Conservation (phyloP, 2,797 vertebrate genomes). For the Cyprinella venusta region DNA sequence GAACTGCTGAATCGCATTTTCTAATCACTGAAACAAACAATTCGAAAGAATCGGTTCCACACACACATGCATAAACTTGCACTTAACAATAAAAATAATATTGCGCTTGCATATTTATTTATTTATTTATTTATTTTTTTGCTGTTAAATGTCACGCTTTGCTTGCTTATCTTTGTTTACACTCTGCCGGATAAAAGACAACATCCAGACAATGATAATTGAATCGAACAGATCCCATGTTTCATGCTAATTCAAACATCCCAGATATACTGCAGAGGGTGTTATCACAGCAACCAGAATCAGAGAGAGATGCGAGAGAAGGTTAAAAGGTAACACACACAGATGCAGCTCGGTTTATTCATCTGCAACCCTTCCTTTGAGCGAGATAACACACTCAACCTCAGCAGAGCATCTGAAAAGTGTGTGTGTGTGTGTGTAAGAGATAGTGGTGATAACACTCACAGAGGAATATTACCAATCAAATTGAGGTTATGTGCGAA, state of each 20-base stretch:
- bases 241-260: conserved; percentile 49
- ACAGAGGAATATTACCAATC: conserved; percentile 42
- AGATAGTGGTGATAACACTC: conserved; percentile 45
- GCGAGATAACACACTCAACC: conserved; percentile 40
- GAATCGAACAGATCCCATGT: conserved; percentile 49
- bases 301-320: conserved; percentile 27
- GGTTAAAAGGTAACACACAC: conserved; percentile 44
- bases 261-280: conserved; percentile 32
- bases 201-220: conserved; percentile 47
- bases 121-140: neutral
- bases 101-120: neutral
- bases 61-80: neutral
- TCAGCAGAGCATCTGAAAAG: conserved; percentile 27
- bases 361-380: conserved; percentile 47
- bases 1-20: neutral
- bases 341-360: conserved; percentile 33
- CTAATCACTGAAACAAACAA: neutral
- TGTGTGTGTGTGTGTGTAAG: conserved; percentile 13
- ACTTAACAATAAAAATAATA: conserved; percentile 20
- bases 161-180: conserved; percentile 47
- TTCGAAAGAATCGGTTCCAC: neutral
- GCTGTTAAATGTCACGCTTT: conserved; percentile 38
- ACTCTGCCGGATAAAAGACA: conserved; percentile 42
- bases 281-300: conserved; percentile 46
- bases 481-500: conserved; percentile 54